Evolutionary conservation across 2,113 vertebrate genomes (phyloP), one percentile per base, ranked within the genome.

Genomic region (Pteruthius melanotis): DNA sequence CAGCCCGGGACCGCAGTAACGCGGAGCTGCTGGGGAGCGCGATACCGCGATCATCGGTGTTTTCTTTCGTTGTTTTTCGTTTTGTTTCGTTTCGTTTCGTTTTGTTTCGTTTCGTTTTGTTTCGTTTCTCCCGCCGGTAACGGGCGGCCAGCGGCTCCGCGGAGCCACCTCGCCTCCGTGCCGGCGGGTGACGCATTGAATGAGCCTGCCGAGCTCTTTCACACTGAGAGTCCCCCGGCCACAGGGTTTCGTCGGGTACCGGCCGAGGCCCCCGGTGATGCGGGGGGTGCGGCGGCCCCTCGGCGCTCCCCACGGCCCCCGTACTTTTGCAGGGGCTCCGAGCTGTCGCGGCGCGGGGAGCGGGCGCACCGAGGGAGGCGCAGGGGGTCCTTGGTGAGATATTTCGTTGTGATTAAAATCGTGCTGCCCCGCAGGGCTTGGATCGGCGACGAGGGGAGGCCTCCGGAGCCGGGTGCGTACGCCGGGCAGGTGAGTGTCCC

Each of bases 401-500:
- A 76, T 94, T 94, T 94, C 91, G 94, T 96, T 95, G 40, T 77
- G 66, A 83, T 68, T 90, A 88, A 90, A 94, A 93, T 88, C 6
- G 35, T 63, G 70, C 82, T n/a, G 82, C 65, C 47, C 35, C 44
- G 23, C 93, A 93, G 95, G 91, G 44, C 52, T 90, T 64, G 52
- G 61, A 87, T 54, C 94, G 71, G 44, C 79, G 71, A 65, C 63
- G 79, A 72, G 49, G 49, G 35, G 40, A 95, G 16, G 68, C 49
- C 40, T 27, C 53, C 27, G 63, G 24, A 94, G 16, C 83, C 53
- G 63, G 75, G 86, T 23, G 60, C 31, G 6, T 74, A 88, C 33
- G 19, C 44, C n/a, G 63, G 86, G 79, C 86, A 94, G 96, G 96
- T 96, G 91, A 95, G 94, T 95, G 86, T 93, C 70, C 72, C 72